Evolutionary conservation across 1,140 invertebrate species (phyloP), one percentile per base, ranked within the genome.

Genomic region (Scaptomyza montana): DNA sequence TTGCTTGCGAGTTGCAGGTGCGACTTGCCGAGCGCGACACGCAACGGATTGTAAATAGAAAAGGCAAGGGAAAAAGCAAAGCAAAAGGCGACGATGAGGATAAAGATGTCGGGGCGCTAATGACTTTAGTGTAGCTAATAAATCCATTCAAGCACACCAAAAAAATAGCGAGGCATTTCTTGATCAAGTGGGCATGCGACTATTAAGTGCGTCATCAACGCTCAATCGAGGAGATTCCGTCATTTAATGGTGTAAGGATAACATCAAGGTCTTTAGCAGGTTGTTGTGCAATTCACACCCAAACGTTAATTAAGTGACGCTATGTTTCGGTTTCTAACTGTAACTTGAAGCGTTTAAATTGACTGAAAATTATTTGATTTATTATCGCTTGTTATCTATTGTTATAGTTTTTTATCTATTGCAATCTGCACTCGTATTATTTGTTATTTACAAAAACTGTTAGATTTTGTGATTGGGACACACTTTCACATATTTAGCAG

Each of bases 101-200:
- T 21, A 25, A 10, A n/a, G 54, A 45, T n/a, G 63, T 65, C 73
- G 76, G 69, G 82, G 76, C 80, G 85, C 84, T 87, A 87, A 87
- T 87, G 84, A 89, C 66, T 87, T 87, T 87, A 87, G 84, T 84
- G 74, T 73, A 66, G 76, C 80, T 63, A 86, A 87, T 87, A 87
- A 87, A 87, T 87, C 77, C 84, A 81, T 79, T 81, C 64, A 77
- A 78, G 76, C 67, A 74, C 75, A 69, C 21, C 67, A 78, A 86
- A 73, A 86, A 73, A 75, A 55, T 71, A 77, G 65, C 77, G 47
- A 45, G 41, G 53, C 56, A 49, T 56, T 56, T 67, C 78, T 72
- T 71, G 80, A 84, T 84, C 78, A 67, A 85, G 67, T 78, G 75
- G 55, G 51, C 69, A 45, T 39, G 84, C 16, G 19, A 43, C 78